Base-by-base conservation (phyloP, 2,888 invertebrate species). In the Drosophila sordidula region DNA sequence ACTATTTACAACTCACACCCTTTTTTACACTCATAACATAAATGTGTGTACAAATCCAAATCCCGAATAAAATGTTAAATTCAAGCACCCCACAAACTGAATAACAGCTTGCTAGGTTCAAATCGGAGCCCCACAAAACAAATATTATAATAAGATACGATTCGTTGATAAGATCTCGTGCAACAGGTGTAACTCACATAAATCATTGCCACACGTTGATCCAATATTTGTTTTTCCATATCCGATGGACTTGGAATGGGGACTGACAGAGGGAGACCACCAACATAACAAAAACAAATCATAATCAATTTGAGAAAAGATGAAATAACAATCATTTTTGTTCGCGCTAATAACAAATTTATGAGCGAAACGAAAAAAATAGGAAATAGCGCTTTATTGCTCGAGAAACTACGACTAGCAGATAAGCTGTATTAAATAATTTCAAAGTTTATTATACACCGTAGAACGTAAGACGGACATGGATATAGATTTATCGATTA, bases 171-270 rank as follows among this genome's bases (percentile, higher is more conserved):
- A 73, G 61, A 62, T 29, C 18, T 25, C n/a, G 47, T 38, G 55
- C 44, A 62, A 38, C 67, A 87, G 82, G 88, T 85, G 86, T 72
- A 75, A 64, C 52, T 32, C 51, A 66, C 61, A 83, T 88, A 83
- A 77, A 86, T 88, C 84, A 83, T 76, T 65, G 63, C 71, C 87
- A 66, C 87, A 74, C 82, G 56, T 56, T 45, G 32, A 22, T 22
- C 47, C 47, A 63, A 70, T 84, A 80, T 80, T 83, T 73, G 70
- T 66, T 70, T 39, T 58, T 47, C 41, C 57, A 50, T 52, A 59
- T 55, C n/a, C 14, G 39, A 50, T 6, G 25, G n/a, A 54, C 26
- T 45, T 29, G 14, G 46, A 14, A 14, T 1, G 18, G 16, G 36
- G 38, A 57, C 29, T 42, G 4, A n/a, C 14, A 18, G 1, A 29